Conservation (phyloP, 2,888 invertebrate species). For the Onthophagus sagittarius region DNA sequence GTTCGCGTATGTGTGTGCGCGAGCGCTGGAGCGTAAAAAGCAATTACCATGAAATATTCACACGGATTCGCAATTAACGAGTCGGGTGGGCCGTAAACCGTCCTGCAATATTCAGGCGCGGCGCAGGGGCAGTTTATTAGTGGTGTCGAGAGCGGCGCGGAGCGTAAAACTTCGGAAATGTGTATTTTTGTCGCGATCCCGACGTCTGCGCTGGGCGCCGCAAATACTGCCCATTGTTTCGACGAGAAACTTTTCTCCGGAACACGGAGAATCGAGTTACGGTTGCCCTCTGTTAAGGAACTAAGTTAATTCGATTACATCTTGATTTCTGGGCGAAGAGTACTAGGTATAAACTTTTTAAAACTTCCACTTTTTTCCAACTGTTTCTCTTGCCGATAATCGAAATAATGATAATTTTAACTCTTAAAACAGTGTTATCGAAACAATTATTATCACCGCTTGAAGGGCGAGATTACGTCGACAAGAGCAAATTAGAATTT, state of each 20-base stretch:
- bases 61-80: conserved; percentile 12
- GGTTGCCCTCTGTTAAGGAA: not conserved
- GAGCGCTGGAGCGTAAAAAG: conserved; percentile 4
- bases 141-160: not conserved
- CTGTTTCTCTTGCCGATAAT: not conserved
- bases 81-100: conserved; percentile 2
- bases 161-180: conserved; percentile 6
- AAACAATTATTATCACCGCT: not conserved
- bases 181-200: conserved; percentile 1
- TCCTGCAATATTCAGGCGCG: conserved; percentile 3
- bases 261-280: not conserved
- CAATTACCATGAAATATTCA: conserved; percentile 13
- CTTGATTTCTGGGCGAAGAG: not conserved
- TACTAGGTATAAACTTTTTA: not conserved
- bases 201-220: not conserved
- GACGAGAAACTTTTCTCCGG: not conserved
- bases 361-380: not conserved
- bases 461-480: not conserved
- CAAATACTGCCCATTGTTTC: conserved; percentile 7
- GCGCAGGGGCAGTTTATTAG: conserved; percentile 9
- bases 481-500: conserved; percentile 2
- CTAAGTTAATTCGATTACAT: not conserved
- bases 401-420: not conserved
- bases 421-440: not conserved
- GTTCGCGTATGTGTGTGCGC: conserved; percentile 2